Conservation (phyloP, 2,797 vertebrate species). For the Adrianichthys oophorus region DNA sequence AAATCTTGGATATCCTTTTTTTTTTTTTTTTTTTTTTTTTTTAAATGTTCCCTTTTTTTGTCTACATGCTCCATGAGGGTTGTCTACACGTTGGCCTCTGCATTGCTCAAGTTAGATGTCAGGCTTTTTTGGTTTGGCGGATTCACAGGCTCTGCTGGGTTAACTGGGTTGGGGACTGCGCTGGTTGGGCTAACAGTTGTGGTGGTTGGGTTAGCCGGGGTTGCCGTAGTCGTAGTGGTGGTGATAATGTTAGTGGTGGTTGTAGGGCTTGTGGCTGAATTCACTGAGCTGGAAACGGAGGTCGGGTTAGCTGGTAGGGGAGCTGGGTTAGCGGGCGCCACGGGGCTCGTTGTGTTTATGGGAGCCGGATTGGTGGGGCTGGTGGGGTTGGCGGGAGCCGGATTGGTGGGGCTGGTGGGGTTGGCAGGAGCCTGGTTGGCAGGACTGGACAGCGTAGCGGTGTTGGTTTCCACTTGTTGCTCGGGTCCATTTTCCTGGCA, state of each 20-base stretch:
- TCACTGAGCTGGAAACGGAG: conserved; percentile 53
- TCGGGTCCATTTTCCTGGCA: conserved; percentile 91
- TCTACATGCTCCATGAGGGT: conserved; percentile 80
- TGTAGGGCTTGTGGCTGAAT: conserved; percentile 54
- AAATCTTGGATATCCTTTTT: conserved; percentile 94
- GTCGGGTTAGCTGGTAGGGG: conserved; percentile 33
- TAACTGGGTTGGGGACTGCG: conserved; percentile 49
- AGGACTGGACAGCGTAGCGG: conserved; percentile 60
- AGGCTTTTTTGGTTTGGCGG: conserved; percentile 64
- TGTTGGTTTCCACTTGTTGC: conserved; percentile 86
- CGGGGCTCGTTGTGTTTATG: conserved; percentile 47
- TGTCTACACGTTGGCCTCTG: conserved; percentile 94
- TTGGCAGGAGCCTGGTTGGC: conserved; percentile 47
- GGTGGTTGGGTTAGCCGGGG: conserved; percentile 41
- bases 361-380: conserved; percentile 47
- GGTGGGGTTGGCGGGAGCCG: conserved; percentile 36
- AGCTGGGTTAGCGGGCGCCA: conserved; percentile 37
- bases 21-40: too few species aligned
- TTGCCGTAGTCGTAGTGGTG: conserved; percentile 27
- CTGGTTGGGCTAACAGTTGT: conserved; percentile 64
- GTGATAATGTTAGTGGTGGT: conserved; percentile 38
- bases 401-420: conserved; percentile 41
- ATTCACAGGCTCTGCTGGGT: conserved; percentile 57
- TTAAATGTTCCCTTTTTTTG: conserved; percentile 83
- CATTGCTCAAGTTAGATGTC: conserved; percentile 85